Conservation (phyloP, 2,888 invertebrate genomes). For the Eremobia ochroleuca region DNA sequence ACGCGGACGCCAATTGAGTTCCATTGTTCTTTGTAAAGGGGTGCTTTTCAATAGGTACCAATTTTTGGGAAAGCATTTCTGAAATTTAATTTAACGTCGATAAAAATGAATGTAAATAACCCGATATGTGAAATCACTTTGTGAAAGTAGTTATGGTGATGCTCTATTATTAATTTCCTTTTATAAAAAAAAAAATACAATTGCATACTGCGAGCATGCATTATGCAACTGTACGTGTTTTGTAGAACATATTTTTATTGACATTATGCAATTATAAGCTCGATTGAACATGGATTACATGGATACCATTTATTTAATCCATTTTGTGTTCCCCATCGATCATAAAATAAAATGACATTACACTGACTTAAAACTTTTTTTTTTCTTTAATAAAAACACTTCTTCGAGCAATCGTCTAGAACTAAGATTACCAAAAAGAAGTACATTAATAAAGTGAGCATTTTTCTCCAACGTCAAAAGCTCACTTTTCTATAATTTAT, state of each 20-base stretch:
- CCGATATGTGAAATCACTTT: conserved; percentile 11
- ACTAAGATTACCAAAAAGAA: conserved; percentile 2
- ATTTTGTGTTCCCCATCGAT: not conserved
- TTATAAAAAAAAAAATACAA: not conserved
- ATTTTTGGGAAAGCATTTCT: conserved; percentile 47
- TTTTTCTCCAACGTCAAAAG: conserved; percentile 25
- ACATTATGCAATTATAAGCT: not conserved
- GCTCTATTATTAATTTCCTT: not conserved
- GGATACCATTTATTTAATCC: not conserved
- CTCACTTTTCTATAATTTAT: conserved; percentile 65
- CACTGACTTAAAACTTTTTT: too few species aligned
- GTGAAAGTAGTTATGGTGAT: conserved; percentile 1
- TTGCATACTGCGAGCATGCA: not conserved
- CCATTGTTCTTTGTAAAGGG: conserved; percentile 73
- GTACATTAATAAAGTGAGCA: conserved; percentile 30
- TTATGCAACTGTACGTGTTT: not conserved
- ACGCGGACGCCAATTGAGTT: conserved; percentile 76
- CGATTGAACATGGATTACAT: not conserved
- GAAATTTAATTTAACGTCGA: conserved; percentile 53
- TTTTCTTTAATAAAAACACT: not conserved
- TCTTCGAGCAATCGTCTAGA: not conserved
- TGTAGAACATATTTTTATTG: not conserved
- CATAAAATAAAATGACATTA: not conserved
- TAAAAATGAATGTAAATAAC: conserved; percentile 40
- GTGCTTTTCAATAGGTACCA: conserved; percentile 49